These are phyloP conservation scores for Pocillopora meandrina DNA, from an alignment of 92 coral and sea anemone species.

Conservation along the genomic window DNA sequence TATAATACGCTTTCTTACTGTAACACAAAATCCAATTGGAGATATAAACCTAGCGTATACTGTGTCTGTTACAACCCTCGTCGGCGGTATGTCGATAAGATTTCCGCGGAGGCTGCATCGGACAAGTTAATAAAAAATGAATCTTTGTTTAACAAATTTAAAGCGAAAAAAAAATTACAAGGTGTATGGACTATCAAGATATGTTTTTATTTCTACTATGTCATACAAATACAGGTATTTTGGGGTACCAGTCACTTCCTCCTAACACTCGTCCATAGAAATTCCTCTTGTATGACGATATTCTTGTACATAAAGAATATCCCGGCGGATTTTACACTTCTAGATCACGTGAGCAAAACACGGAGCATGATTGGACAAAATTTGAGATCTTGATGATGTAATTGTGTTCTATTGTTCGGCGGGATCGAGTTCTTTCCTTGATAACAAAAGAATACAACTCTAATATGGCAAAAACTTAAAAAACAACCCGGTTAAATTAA, in stretches of 20 bases:
- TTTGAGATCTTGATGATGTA: constrained; percentile 26
- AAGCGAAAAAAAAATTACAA: too few species aligned
- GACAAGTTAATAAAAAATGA: too few species aligned
- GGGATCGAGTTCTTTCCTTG: not conserved
- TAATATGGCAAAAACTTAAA: constrained; percentile 26
- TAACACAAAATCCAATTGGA: too few species aligned
- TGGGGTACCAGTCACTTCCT: constrained; percentile 35
- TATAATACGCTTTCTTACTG: too few species aligned
- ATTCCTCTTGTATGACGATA: constrained; percentile 84
- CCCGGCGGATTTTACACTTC: constrained; percentile 22
- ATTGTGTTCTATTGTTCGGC: constrained; percentile 36
- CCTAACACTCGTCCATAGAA: constrained; percentile 4
- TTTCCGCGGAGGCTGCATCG: too few species aligned
- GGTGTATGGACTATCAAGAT: not conserved
- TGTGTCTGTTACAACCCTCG: too few species aligned
- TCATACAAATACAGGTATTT: constrained; percentile 24
- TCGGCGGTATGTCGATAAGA: too few species aligned
- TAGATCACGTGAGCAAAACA: constrained; percentile 49
- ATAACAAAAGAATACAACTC: constrained; percentile 37
- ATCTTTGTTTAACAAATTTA: too few species aligned
- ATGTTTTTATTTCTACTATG: constrained; percentile 7
- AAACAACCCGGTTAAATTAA: not conserved
- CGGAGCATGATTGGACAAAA: constrained; percentile 45
- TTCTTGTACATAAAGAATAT: constrained; percentile 50
- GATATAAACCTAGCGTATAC: too few species aligned